Conservation (phyloP, 2,888 invertebrate species). For the Tetragonula carbonaria region DNA sequence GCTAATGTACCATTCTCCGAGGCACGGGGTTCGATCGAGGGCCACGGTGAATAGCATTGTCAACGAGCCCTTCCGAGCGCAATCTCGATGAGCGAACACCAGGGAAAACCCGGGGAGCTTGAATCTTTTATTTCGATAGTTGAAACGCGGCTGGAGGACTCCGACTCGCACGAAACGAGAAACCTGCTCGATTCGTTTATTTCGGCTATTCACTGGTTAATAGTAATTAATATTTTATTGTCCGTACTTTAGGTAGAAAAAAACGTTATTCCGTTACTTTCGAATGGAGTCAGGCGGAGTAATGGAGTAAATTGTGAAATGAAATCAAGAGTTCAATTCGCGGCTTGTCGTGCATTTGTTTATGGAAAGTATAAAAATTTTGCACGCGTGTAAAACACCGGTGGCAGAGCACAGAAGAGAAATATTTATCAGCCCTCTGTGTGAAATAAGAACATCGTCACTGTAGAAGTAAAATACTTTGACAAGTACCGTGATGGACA, state of each 20-base stretch:
- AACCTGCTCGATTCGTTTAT: neutral
- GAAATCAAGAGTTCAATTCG: neutral
- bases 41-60: constrained; percentile 59
- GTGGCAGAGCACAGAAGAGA: too few species aligned
- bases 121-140: constrained; percentile 4
- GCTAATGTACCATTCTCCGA: constrained; percentile 72
- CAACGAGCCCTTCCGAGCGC: constrained; percentile 38
- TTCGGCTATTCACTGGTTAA: neutral
- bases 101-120: neutral
- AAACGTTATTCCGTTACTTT: too few species aligned
- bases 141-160: neutral
- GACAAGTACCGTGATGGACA: too few species aligned
- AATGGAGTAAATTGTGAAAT: neutral
- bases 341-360: too few species aligned
- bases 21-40: neutral
- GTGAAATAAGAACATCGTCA: too few species aligned
- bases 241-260: neutral
- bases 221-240: neutral
- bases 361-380: neutral
- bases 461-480: too few species aligned
- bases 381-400: too few species aligned
- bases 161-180: neutral
- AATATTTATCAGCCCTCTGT: too few species aligned
- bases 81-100: constrained; percentile 21
- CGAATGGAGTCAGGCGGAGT: too few species aligned